Conservation (phyloP, 2,797 vertebrate species). For the Clarias platycephalus region DNA sequence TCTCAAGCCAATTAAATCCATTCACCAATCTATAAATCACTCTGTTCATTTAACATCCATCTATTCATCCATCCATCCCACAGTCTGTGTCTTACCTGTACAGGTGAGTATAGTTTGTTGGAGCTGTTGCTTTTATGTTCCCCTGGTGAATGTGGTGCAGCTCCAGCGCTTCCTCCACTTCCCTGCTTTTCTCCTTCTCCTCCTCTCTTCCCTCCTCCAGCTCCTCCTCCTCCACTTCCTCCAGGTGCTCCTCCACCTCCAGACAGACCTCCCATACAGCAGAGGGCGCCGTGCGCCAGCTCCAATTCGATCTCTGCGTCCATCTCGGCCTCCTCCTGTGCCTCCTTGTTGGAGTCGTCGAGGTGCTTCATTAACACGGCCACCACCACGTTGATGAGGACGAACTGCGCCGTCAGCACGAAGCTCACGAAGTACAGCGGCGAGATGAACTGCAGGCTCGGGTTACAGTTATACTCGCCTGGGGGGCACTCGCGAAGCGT, state of each 20-base stretch:
- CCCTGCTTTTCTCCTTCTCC: slow-evolving; percentile 19
- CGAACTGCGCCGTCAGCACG: slow-evolving; percentile 98
- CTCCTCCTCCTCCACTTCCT: slow-evolving; percentile 31
- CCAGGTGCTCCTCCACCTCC: slow-evolving; percentile 65
- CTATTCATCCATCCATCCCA: not conserved
- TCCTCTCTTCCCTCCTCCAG: slow-evolving; percentile 50
- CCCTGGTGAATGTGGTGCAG: slow-evolving; percentile 47
- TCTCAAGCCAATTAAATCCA: not conserved
- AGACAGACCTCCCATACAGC: slow-evolving; percentile 77
- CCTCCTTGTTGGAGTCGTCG: slow-evolving; percentile 98
- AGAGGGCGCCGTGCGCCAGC: slow-evolving; percentile 88
- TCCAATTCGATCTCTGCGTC: slow-evolving; percentile 96
- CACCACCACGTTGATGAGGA: slow-evolving; percentile 99
- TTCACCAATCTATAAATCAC: not conserved
- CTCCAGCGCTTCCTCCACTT: slow-evolving; percentile 22
- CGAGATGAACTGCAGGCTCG: slow-evolving; percentile 97
- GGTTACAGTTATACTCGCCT: slow-evolving; percentile 91
- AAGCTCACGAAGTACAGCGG: slow-evolving; percentile 99
- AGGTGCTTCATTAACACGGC: slow-evolving; percentile 99
- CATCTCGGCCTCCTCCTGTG: slow-evolving; percentile 96
- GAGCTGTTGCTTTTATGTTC: slow-evolving; percentile 71
- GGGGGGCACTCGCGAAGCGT: slow-evolving; percentile 91
- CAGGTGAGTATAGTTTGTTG: slow-evolving; percentile 84
- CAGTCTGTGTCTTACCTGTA: slow-evolving; percentile 79
- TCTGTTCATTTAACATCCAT: not conserved